These are phyloP conservation scores for Drepanosiphum platanoidis DNA, from an alignment of 2,888 invertebrate genomes.

Conservation along the genomic window DNA sequence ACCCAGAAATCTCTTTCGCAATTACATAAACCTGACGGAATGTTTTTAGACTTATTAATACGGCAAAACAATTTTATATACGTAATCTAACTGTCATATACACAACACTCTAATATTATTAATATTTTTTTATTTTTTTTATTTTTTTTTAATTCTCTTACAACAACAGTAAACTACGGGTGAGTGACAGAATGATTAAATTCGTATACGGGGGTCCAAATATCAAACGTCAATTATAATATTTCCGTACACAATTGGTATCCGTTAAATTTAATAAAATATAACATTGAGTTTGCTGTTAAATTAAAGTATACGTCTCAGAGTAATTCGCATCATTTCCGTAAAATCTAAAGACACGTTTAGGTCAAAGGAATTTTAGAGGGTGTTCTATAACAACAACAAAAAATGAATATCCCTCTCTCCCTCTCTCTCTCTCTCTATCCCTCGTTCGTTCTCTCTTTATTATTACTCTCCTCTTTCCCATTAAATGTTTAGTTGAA, in stretches of 20 bases:
- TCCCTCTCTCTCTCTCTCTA: neutral
- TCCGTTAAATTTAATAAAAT: slow-evolving; percentile 1
- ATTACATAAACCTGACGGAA: neutral
- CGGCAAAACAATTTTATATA: neutral
- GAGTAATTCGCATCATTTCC: neutral
- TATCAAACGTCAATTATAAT: slow-evolving; percentile 15
- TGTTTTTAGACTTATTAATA: neutral
- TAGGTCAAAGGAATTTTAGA: slow-evolving; percentile 16
- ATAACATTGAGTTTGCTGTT: neutral
- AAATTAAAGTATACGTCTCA: neutral
- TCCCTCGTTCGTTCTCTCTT: neutral
- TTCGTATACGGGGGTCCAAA: neutral
- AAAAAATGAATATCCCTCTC: neutral
- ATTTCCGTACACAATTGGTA: neutral
- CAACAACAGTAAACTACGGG: neutral
- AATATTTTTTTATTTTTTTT: neutral
- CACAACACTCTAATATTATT: neutral
- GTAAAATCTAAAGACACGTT: neutral
- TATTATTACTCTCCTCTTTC: neutral
- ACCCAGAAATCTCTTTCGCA: neutral
- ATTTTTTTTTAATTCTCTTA: neutral
- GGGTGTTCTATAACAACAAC: neutral
- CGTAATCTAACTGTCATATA: neutral
- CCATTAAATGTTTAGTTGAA: slow-evolving; percentile 13
- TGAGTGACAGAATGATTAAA: slow-evolving; percentile 16